Evolutionary conservation across 1,140 invertebrate species (phyloP).

Genomic region (Listronotus oregonensis): DNA sequence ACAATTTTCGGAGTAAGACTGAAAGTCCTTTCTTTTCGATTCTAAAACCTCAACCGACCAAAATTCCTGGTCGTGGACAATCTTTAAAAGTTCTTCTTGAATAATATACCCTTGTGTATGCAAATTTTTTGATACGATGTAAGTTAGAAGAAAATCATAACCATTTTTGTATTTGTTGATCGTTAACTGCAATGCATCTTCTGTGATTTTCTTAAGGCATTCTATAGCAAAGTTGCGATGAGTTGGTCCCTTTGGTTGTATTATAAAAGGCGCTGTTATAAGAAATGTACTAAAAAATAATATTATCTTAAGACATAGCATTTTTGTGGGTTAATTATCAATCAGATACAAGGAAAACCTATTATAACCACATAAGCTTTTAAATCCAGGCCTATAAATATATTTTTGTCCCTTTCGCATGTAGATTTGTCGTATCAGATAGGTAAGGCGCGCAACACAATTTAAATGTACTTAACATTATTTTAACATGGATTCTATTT

Average conservation of each 20-base stretch:
- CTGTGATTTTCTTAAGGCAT: slow-evolving; percentile 13
- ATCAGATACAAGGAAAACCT: background rate
- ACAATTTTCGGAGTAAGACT: slow-evolving; percentile 12
- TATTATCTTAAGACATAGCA: background rate
- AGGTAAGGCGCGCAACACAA: too few species aligned
- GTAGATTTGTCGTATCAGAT: too few species aligned
- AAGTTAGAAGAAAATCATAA: slow-evolving; percentile 12
- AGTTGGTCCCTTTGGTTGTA: slow-evolving; percentile 18
- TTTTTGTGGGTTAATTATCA: background rate
- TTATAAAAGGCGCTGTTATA: background rate
- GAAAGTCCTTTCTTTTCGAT: slow-evolving; percentile 2
- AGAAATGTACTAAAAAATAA: background rate
- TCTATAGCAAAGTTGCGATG: slow-evolving; percentile 1
- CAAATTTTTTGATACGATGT: slow-evolving; percentile 1
- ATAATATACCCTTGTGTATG: slow-evolving; percentile 1
- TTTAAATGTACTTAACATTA: background rate
- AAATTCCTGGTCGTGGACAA: slow-evolving; percentile 5
- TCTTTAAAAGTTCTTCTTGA: slow-evolving; percentile 13
- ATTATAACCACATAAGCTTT: too few species aligned
- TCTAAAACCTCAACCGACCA: slow-evolving; percentile 22
- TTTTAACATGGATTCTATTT: slow-evolving; percentile 15
- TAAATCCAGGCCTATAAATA: too few species aligned
- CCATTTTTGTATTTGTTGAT: background rate
- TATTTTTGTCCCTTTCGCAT: too few species aligned
- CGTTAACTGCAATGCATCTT: slow-evolving; percentile 8